phyloP scores from a whole-genome alignment of 1,140 invertebrate genomes.

The Plutomurus gul region DNA sequence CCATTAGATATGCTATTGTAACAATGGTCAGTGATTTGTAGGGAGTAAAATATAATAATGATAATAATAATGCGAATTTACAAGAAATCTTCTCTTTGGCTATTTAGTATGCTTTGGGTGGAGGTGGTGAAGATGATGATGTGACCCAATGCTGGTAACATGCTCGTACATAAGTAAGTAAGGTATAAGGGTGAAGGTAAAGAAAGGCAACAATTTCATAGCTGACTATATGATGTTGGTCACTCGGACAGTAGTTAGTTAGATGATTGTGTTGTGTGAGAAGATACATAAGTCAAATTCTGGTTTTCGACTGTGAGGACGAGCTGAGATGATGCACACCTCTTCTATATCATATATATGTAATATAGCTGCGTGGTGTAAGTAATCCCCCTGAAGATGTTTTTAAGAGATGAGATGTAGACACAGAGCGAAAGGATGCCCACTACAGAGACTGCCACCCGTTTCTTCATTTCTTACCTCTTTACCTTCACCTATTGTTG shows the following conservation, averaged over 20 bases:
- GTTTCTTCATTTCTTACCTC: not conserved
- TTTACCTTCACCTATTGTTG: conserved; percentile 19
- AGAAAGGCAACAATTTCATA: not conserved
- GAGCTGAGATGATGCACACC: not conserved
- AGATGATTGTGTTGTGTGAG: not conserved
- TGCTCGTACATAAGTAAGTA: not conserved
- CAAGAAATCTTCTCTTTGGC: not conserved
- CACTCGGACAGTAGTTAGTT: conserved; percentile 13
- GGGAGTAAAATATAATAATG: not conserved
- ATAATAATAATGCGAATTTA: not conserved
- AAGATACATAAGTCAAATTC: not conserved
- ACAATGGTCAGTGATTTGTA: not conserved
- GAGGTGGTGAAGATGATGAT: conserved; percentile 22
- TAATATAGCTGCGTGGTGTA: not conserved
- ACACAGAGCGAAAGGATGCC: not conserved
- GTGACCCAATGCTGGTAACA: not conserved
- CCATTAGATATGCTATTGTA: too few relatives aligned
- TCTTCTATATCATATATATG: not conserved
- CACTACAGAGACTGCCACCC: too few relatives aligned
- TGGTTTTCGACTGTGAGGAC: not conserved
- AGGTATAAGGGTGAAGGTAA: not conserved
- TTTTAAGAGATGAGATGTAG: not conserved
- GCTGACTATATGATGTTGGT: not conserved
- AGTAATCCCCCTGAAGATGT: not conserved
- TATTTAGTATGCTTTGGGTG: conserved; percentile 1